Evolutionary conservation across 1,140 invertebrate species (phyloP).

Genomic region (Papilio aristodemus): DNA sequence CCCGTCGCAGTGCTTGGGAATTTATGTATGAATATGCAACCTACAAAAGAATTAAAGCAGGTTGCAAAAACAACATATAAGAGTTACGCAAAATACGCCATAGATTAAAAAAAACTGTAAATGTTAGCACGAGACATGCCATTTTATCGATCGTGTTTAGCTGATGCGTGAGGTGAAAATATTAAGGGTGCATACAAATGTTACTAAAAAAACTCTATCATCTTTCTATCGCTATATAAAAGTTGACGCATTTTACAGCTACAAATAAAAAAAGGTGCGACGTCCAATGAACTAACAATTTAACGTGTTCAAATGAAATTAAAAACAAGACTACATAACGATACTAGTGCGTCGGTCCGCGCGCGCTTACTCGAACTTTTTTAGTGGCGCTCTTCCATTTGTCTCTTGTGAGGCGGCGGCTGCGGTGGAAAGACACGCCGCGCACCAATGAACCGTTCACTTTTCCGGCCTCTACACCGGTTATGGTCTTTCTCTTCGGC

Average conservation of each 20-base stretch:
- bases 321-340: slow-evolving; percentile 27
- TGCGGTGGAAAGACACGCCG: slow-evolving; percentile 78
- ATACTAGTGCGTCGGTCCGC: slow-evolving; percentile 40
- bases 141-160: background rate
- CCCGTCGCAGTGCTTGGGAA: slow-evolving; percentile 67
- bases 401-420: slow-evolving; percentile 63
- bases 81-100: slow-evolving; percentile 45
- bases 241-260: slow-evolving; percentile 6
- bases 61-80: slow-evolving; percentile 76
- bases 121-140: slow-evolving; percentile 46
- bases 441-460: slow-evolving; percentile 80
- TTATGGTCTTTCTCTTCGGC: slow-evolving; percentile 82
- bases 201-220: background rate
- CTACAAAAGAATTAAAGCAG: slow-evolving; percentile 78
- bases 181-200: slow-evolving; percentile 26
- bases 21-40: slow-evolving; percentile 78
- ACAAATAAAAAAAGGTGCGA: slow-evolving; percentile 22
- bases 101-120: slow-evolving; percentile 36
- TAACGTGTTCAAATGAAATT: slow-evolving; percentile 28
- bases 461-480: slow-evolving; percentile 81
- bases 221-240: background rate
- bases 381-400: slow-evolving; percentile 84
- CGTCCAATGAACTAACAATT: background rate
- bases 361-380: slow-evolving; percentile 84
- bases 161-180: slow-evolving; percentile 18